Base-by-base conservation (phyloP, 2,888 invertebrate species). In the Agonopterix arenella region DNA sequence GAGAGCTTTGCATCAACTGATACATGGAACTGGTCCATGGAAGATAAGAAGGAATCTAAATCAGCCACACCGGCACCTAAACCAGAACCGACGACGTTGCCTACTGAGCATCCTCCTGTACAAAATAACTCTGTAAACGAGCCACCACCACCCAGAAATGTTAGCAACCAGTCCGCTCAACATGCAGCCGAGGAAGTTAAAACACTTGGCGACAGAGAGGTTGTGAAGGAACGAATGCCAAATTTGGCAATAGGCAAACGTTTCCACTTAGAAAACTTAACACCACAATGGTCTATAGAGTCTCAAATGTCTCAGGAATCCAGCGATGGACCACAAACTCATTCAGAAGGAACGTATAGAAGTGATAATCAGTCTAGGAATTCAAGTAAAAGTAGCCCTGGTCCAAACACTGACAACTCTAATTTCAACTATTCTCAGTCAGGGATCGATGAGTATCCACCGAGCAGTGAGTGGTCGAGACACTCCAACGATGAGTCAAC, bases 251-350 rank as follows among this genome's bases (percentile, higher is more conserved):
- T 83, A 45, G 88, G 84, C 38, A 89, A 84, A 56, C 73, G 84
- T 43, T 76, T 82, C 52, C 79, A 86, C 60, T 66, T 84, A 63
- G 80, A 84, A 44, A 82, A 81, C 67, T 66, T 84, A 59, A 82
- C 92, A 13, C 92, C 92, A 2, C 92, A 92, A 60, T 92, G 92
- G 92, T 92, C 92, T 4, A 91, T 91, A 49, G 93, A 93, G 67
- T 92, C 92, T 38, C 92, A 92, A 69, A 89, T 91, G 76, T 92
- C 92, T 8, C 91, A 92, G 67, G 92, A 92, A 61, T 92, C 92
- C 2, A 92, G 92, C 54, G 92, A 92, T 61, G 91, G 92, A 37
- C 81, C 90, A 16, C 80, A 90, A 41, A 91, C 91, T 46, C 91
- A 91, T 9, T 91, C 92, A 8, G 92, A 92, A 64, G 91, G 91